Conservation (phyloP, 2,888 invertebrate genomes). For the Leucania comma region DNA sequence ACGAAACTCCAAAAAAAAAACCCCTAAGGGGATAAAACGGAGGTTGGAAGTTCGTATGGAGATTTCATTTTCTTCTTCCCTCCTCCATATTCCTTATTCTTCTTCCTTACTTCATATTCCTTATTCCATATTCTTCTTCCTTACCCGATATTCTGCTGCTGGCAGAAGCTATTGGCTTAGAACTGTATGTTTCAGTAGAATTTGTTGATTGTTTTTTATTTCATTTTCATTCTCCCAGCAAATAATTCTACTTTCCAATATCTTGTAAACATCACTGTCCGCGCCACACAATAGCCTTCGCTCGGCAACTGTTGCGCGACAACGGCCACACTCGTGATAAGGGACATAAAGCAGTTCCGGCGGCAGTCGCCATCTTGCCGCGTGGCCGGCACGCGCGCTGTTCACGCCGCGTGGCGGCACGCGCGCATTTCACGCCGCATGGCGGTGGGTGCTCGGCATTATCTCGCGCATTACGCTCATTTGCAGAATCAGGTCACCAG, state of each 20-base stretch:
- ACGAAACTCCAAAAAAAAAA: too few relatives aligned
- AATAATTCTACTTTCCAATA: background rate
- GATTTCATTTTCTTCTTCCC: too few relatives aligned
- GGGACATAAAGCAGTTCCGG: slow-evolving; percentile 61
- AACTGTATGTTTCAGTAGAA: background rate
- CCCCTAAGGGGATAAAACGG: too few relatives aligned
- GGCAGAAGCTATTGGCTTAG: too few relatives aligned
- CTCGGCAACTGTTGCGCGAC: slow-evolving; percentile 57
- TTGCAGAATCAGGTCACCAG: slow-evolving; percentile 44
- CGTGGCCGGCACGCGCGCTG: slow-evolving; percentile 29
- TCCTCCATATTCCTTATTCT: too few relatives aligned
- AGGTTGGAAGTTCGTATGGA: too few relatives aligned
- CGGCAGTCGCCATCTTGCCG: slow-evolving; percentile 36
- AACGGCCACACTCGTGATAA: slow-evolving; percentile 46
- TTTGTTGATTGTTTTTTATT: background rate
- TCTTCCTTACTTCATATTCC: too few relatives aligned
- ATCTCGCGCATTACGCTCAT: slow-evolving; percentile 29
- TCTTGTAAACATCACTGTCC: slow-evolving; percentile 4
- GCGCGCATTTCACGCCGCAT: background rate
- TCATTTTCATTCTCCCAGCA: too few relatives aligned
- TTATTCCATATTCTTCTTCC: too few relatives aligned
- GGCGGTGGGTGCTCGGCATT: slow-evolving; percentile 29
- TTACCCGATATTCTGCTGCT: too few relatives aligned
- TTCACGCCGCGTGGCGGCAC: background rate
- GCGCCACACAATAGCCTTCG: slow-evolving; percentile 17